These are phyloP conservation scores for Fragum sueziense DNA, from an alignment of 2,888 invertebrate species.

Conservation along the genomic window DNA sequence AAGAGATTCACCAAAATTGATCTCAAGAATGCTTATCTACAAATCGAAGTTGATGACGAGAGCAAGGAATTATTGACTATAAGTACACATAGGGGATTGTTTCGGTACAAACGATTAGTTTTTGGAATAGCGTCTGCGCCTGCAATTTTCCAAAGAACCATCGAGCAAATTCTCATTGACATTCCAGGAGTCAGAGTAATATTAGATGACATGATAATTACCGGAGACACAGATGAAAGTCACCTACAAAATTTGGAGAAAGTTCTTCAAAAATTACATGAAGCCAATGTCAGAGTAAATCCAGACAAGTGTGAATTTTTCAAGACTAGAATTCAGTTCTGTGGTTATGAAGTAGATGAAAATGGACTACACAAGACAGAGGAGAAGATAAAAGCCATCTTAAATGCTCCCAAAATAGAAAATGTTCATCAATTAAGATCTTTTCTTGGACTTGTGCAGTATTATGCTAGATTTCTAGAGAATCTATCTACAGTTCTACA, in stretches of 20 bases:
- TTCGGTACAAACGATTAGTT: conserved; percentile 37
- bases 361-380: conserved; percentile 40
- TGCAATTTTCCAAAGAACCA: conserved; percentile 54
- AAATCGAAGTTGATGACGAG: conserved; percentile 42
- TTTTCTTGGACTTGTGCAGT: conserved; percentile 45
- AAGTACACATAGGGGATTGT: conserved; percentile 56
- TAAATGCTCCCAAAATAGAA: conserved; percentile 37
- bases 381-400: conserved; percentile 29
- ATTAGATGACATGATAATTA: conserved; percentile 48
- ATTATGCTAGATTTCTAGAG: conserved; percentile 47
- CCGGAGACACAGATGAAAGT: conserved; percentile 30
- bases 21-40: conserved; percentile 52
- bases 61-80: conserved; percentile 51
- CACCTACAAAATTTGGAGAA: conserved; percentile 35
- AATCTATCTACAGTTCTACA: conserved; percentile 37
- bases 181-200: conserved; percentile 19
- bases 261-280: conserved; percentile 34
- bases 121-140: conserved; percentile 52
- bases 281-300: conserved; percentile 38
- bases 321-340: conserved; percentile 36
- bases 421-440: conserved; percentile 46
- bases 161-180: conserved; percentile 49
- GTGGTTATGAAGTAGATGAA: conserved; percentile 42
- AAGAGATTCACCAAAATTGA: conserved; percentile 57
- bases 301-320: conserved; percentile 20